Conservation (phyloP, 2,797 vertebrate species). For the Alca torda region DNA sequence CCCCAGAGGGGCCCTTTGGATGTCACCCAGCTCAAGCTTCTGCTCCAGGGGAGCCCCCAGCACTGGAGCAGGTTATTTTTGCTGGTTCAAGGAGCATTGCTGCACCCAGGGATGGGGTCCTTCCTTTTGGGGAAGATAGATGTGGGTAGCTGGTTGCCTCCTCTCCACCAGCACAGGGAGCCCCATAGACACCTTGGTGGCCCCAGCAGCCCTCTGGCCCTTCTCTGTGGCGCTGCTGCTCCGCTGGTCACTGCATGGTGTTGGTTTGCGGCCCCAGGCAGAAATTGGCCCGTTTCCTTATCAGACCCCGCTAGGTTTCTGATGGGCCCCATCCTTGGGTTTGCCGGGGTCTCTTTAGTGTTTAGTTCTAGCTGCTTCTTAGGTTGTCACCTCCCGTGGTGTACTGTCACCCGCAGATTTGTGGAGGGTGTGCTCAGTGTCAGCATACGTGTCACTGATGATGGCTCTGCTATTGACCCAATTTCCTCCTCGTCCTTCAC, state of each 20-base stretch:
- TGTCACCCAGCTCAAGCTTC: background rate
- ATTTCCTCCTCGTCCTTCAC: background rate
- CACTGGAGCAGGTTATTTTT: accelerated
- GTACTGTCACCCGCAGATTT: background rate
- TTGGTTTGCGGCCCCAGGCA: background rate
- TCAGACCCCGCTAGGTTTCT: background rate
- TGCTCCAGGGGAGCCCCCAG: background rate
- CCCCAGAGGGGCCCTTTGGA: background rate
- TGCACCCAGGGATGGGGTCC: background rate
- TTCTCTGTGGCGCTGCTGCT: background rate
- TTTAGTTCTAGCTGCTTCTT: background rate
- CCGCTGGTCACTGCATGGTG: background rate
- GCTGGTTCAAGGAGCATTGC: background rate
- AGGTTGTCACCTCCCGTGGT: background rate
- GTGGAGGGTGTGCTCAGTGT: accelerated
- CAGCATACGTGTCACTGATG: accelerated
- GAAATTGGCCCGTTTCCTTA: background rate
- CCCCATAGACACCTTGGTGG: background rate
- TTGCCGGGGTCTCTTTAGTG: background rate
- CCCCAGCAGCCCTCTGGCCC: background rate
- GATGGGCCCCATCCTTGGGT: background rate
- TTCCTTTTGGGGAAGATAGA: accelerated
- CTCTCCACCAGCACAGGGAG: background rate
- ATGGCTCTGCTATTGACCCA: accelerated
- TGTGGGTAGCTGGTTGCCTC: background rate